Base-by-base conservation (phyloP, 2,888 invertebrate species). In the Mesorhabditis sp. region DNA sequence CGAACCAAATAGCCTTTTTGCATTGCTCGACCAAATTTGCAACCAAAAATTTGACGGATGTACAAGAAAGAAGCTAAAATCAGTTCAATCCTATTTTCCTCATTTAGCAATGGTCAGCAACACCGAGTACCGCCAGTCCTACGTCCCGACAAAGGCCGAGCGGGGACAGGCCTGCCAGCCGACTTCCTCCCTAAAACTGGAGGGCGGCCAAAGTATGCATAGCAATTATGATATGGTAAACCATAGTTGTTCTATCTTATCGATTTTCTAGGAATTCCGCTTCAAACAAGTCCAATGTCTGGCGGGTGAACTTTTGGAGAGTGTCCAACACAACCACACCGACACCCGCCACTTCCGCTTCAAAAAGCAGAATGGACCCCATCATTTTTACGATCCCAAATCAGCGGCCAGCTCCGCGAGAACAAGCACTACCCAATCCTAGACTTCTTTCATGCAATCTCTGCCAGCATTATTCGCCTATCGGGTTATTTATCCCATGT, bases 271-370 rank as follows among this genome's bases (percentile, higher is more conserved):
- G 80, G 78, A 80, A 6, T 80, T 67, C 65, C 72, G 72, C 15
- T 70, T 73, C 58, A 69, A 70, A 28, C 76, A 76, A 1, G 76
- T 74, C n/a, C 75, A 70, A 0, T 83, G 83, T 45, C 72, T 79
- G 13, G 83, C 83, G 3, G 81, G 81, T 5, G 83, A 83, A 65
- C 72, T 83, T 13, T 61, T 83, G 7, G 79, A 80, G 15, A 77
- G 79, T 0, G 66, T 79, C 2, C 71, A 74, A 45, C 67, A 72
- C 42, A 74, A 79, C 58, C 74, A 77, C 61, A 43, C 62, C 0
- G 70, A 73, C 43, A 79, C 81, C 0, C 67, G 63, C n/a, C 75
- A 76, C 69, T 81, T 77, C 66, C 63, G 76, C 43, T 79, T 78
- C 65, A 69, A 74, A n/a, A 65, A 69, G 5, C 69, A 71, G 44